phyloP scores from a whole-genome alignment of 1,140 invertebrate species.

The Caenorhabditis briggsae region DNA sequence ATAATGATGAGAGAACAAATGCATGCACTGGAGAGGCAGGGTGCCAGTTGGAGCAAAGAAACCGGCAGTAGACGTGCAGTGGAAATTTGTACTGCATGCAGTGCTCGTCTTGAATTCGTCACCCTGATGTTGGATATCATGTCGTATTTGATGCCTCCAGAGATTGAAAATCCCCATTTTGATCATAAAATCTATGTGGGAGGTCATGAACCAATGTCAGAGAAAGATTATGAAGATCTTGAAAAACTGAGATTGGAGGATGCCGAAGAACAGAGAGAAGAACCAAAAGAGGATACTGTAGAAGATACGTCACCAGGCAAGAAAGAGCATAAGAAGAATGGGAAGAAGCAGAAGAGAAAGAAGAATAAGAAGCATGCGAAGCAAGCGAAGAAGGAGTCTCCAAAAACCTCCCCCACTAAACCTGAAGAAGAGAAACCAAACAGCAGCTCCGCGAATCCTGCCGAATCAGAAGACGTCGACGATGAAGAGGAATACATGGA shows the following conservation, averaged over 20 bases:
- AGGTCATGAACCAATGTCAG: background rate
- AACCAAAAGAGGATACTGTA: too few species aligned
- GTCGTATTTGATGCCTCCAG: background rate
- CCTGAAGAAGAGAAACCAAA: too few species aligned
- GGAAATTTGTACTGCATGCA: background rate
- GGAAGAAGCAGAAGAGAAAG: too few species aligned
- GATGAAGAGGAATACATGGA: background rate
- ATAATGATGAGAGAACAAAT: background rate
- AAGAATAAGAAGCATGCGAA: too few species aligned
- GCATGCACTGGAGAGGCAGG: background rate
- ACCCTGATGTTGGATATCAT: background rate
- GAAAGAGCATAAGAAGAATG: too few species aligned
- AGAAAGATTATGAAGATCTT: background rate
- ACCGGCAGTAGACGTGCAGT: background rate
- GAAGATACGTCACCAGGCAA: too few species aligned
- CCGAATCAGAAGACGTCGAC: too few species aligned
- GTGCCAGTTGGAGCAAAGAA: background rate
- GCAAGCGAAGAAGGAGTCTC: too few species aligned
- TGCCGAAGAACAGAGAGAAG: background rate
- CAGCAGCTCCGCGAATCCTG: too few species aligned
- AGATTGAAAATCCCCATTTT: constrained; percentile 22
- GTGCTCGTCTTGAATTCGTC: background rate
- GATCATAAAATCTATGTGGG: background rate
- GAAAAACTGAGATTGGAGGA: background rate
- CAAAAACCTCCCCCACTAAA: too few species aligned